Base-by-base conservation (phyloP, 2,797 vertebrate species). In the Cirrhinus mrigala region DNA sequence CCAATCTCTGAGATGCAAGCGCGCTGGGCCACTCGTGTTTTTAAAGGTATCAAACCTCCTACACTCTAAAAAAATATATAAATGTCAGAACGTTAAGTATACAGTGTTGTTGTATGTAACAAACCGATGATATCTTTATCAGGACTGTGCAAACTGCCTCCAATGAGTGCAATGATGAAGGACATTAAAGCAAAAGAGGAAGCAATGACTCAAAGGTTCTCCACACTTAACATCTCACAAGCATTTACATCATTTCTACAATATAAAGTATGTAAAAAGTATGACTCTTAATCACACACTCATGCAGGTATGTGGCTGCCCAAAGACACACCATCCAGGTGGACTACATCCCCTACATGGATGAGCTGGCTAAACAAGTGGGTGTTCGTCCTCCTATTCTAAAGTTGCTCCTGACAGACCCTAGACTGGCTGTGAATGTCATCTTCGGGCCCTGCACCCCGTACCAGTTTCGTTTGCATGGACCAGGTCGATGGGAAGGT, bases 271-370 rank as follows among this genome's bases (percentile, higher is more conserved):
- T 37, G 33, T 37, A 37, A n/a, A 37, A 52, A 66, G 9, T 75
- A 54, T 56, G 54, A 20, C 0, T 27, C 64, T 48, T 1, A 24
- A 76, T 58, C 52, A 1, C 18, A 9, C 22, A 88, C 16, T 83
- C 88, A 58, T 83, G 66, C 89, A 98, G 97, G 91, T 97, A 97
- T 0, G 95, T 97, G 90, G 82, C 85, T 5, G 97, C 96, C 89
- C 96, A 90, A 87, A 96, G 96, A 66, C 96, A 97, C 88, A 97
- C 98, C 82, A 96, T 98, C 89, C 97, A 98, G 83, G 96, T 94
- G 11, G 96, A 97, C 84, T 97, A 96, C 1, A 0, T 97, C 2
- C 22, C 15, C 0, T 97, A 96, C 92, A 97, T 98, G 97, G 97
- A 99, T 0, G 96, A 97, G 58, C 78, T 99, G 4, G 96, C 97